Evolutionary conservation across 2,888 invertebrate species (phyloP).

Genomic region (Caradrina clavipalpis): DNA sequence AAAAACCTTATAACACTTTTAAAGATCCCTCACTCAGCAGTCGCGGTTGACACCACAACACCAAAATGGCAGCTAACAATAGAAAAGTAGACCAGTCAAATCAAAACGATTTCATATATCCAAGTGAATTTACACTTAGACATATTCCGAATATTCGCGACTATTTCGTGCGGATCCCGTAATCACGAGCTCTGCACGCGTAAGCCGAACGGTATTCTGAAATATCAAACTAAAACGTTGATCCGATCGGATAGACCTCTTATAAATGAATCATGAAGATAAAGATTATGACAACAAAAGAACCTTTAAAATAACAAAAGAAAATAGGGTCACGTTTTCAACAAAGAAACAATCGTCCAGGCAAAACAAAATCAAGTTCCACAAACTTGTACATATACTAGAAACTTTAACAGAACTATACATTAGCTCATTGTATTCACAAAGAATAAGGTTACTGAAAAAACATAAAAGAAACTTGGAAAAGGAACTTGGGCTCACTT

Average conservation of each 20-base stretch:
- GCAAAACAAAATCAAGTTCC: constrained; percentile 23
- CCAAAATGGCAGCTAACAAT: not conserved
- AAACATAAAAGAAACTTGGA: constrained; percentile 56
- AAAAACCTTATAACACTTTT: too few relatives aligned
- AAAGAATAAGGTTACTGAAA: constrained; percentile 60
- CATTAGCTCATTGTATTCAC: constrained; percentile 72
- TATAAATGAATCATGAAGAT: constrained; percentile 50
- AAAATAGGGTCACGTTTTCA: constrained; percentile 30
- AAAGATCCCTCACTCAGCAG: too few relatives aligned
- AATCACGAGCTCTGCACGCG: constrained; percentile 14
- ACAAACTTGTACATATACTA: constrained; percentile 56
- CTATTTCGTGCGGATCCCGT: not conserved
- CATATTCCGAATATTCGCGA: too few relatives aligned
- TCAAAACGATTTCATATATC: not conserved
- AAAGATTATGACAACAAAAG: constrained; percentile 10
- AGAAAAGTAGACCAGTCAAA: not conserved
- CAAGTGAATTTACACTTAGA: not conserved
- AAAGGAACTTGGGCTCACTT: constrained; percentile 65
- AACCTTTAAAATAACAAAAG: constrained; percentile 42
- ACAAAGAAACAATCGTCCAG: constrained; percentile 23
- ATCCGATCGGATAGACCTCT: constrained; percentile 29
- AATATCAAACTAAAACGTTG: constrained; percentile 33
- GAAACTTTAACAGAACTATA: constrained; percentile 65
- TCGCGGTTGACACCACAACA: too few relatives aligned
- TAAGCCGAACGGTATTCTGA: constrained; percentile 16